A percentile compares a stretch with the other conserved stretches of the same genome.
These are phyloP conservation scores for Hycleus phaleratus DNA, from an alignment of 1,140 invertebrate genomes.

Conservation along the genomic window DNA sequence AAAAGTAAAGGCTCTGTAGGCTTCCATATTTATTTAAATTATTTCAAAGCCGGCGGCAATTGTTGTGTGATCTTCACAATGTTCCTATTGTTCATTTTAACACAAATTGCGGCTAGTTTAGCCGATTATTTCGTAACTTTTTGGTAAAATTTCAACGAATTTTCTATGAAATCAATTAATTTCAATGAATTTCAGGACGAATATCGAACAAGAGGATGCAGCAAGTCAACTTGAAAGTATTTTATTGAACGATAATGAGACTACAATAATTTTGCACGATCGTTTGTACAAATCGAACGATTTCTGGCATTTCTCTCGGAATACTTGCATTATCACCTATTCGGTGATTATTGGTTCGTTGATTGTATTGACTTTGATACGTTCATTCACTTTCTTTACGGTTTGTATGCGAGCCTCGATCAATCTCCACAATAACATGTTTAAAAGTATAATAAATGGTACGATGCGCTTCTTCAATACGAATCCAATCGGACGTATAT, in stretches of 20 bases:
- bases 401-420: slow-evolving; percentile 59
- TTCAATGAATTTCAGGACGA: slow-evolving; percentile 35
- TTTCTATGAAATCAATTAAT: background rate
- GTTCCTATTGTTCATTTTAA: slow-evolving; percentile 54
- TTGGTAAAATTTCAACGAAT: slow-evolving; percentile 48
- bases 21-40: slow-evolving; percentile 56
- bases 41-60: slow-evolving; percentile 61
- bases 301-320: slow-evolving; percentile 32
- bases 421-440: slow-evolving; percentile 68
- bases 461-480: slow-evolving; percentile 78
- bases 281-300: slow-evolving; percentile 1
- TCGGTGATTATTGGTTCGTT: slow-evolving; percentile 26
- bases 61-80: slow-evolving; percentile 51
- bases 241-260: background rate
- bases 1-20: slow-evolving; percentile 43
- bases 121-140: slow-evolving; percentile 72
- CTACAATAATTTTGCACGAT: background rate
- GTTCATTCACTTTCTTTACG: slow-evolving; percentile 45
- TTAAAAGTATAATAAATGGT: slow-evolving; percentile 60
- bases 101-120: slow-evolving; percentile 61
- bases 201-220: slow-evolving; percentile 40
- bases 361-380: slow-evolving; percentile 35
- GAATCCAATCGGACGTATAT: slow-evolving; percentile 66
- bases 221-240: background rate
- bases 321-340: slow-evolving; percentile 36